Base-by-base conservation (phyloP, 2,888 invertebrate species). In the Poecilobothrus nobilitatus region DNA sequence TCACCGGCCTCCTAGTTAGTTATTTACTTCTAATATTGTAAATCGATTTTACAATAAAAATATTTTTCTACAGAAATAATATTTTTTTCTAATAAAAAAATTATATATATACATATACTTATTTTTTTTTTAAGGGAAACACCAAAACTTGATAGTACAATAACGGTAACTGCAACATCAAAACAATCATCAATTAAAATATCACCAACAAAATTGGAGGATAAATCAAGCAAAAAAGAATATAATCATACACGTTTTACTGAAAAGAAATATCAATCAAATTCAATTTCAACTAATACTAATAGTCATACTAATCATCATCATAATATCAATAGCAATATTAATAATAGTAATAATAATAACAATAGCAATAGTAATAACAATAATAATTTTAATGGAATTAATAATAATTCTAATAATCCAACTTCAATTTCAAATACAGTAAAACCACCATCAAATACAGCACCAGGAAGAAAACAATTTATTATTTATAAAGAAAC, bases 51-150 rank as follows among this genome's bases (percentile, higher is more conserved):
- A n/a, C n/a, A n/a, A n/a, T n/a, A n/a, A n/a, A n/a, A n/a, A n/a
- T n/a, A n/a, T n/a, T n/a, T n/a, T n/a, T n/a, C n/a, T n/a, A n/a
- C n/a, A n/a, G n/a, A n/a, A n/a, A n/a, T n/a, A n/a, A n/a, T n/a
- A n/a, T n/a, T n/a, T n/a, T n/a, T n/a, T n/a, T n/a, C n/a, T n/a
- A n/a, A n/a, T n/a, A n/a, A n/a, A n/a, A n/a, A n/a, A n/a, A n/a
- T n/a, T n/a, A n/a, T n/a, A n/a, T n/a, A n/a, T n/a, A n/a, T n/a
- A n/a, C n/a, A n/a, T n/a, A n/a, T n/a, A n/a, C n/a, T n/a, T n/a
- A n/a, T n/a, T n/a, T n/a, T 67, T 22, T 63, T 6, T 68, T 68
- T 63, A 41, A 68, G 78, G 79, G 73, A 81, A 34, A 61, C 61
- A 18, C 33, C 68, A 68, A 71, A 71, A 62, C 44, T 71, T 44